Percentiles rank a stretch among this genome's conserved stretches.
These are phyloP conservation scores for Sturmia bella DNA, from an alignment of 2,888 invertebrate species.

Conservation along the genomic window DNA sequence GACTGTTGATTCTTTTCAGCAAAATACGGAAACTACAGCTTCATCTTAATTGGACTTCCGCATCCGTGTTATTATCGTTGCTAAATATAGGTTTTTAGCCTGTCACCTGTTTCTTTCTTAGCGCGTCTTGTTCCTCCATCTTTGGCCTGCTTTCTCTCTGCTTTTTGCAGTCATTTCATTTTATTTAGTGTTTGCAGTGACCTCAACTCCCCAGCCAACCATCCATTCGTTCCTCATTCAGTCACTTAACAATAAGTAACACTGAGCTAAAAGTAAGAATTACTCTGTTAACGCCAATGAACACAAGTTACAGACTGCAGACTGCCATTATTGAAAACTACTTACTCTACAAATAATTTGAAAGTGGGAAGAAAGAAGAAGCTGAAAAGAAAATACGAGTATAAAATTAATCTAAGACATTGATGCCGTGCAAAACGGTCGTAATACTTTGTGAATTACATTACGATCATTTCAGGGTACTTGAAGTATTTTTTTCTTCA, in stretches of 20 bases:
- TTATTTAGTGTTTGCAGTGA: constrained; percentile 31
- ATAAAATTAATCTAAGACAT: constrained; percentile 52
- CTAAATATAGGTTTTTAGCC: constrained; percentile 61
- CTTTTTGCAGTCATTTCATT: constrained; percentile 40
- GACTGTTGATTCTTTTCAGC: constrained; percentile 50
- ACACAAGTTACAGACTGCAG: constrained; percentile 71
- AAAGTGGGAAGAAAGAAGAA: constrained; percentile 13
- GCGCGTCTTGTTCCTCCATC: constrained; percentile 51
- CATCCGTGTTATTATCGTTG: constrained; percentile 77
- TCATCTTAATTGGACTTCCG: constrained; percentile 80
- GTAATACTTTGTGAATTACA: constrained; percentile 37
- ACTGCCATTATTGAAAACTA: constrained; percentile 46
- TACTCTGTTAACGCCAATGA: constrained; percentile 78
- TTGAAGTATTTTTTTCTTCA: constrained; percentile 74
- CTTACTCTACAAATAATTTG: constrained; percentile 24
- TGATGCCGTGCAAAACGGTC: constrained; percentile 16
- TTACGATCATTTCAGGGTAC: constrained; percentile 59
- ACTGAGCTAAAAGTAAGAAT: constrained; percentile 71
- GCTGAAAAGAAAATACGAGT: constrained; percentile 9
- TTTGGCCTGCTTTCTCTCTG: constrained; percentile 62
- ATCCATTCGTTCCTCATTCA: constrained; percentile 28
- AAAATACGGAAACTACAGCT: constrained; percentile 74
- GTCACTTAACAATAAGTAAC: constrained; percentile 30
- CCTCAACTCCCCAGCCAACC: constrained; percentile 24
- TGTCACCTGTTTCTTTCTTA: constrained; percentile 53